A percentile compares a stretch with the other conserved stretches of the same genome.
These are phyloP conservation scores for Eumaeus atala DNA, from an alignment of 1,140 invertebrate genomes.

Conservation along the genomic window DNA sequence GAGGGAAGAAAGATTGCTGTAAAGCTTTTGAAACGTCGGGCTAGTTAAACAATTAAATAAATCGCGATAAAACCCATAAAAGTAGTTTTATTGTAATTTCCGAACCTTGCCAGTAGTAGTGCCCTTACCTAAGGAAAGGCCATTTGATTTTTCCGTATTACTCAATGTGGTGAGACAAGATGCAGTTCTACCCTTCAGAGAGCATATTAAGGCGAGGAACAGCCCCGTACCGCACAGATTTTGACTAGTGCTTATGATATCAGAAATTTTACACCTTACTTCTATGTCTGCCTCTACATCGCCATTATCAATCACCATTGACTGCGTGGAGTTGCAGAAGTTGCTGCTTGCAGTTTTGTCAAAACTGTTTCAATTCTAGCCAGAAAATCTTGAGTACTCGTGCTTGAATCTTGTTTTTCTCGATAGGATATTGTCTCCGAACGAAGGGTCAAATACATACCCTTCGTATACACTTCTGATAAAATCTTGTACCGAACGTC, in stretches of 20 bases:
- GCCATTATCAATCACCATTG: slow-evolving; percentile 23
- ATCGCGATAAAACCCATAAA: too few species aligned
- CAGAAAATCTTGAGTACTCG: background rate
- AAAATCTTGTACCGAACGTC: too few species aligned
- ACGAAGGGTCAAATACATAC: too few species aligned
- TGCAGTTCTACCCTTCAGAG: slow-evolving; percentile 18
- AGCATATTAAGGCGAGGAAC: slow-evolving; percentile 16
- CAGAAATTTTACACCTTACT: slow-evolving; percentile 24
- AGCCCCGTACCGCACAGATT: slow-evolving; percentile 18
- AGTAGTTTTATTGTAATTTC: too few species aligned
- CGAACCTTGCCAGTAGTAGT: slow-evolving; percentile 18
- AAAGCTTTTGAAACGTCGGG: too few species aligned
- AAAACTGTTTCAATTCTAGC: slow-evolving; percentile 15
- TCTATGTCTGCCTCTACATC: slow-evolving; percentile 21
- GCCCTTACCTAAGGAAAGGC: slow-evolving; percentile 14
- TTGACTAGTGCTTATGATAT: slow-evolving; percentile 18
- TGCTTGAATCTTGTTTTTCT: background rate
- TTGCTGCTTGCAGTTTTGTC: slow-evolving; percentile 5
- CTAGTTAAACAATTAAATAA: too few species aligned
- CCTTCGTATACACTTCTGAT: slow-evolving; percentile 21
- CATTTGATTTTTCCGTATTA: slow-evolving; percentile 8
- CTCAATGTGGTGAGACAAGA: slow-evolving; percentile 16
- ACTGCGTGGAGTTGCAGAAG: slow-evolving; percentile 4
- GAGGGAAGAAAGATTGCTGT: too few species aligned
- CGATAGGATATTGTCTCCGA: slow-evolving; percentile 5